Evolutionary conservation across 2,888 invertebrate genomes (phyloP).

Genomic region (Drosophila recens): DNA sequence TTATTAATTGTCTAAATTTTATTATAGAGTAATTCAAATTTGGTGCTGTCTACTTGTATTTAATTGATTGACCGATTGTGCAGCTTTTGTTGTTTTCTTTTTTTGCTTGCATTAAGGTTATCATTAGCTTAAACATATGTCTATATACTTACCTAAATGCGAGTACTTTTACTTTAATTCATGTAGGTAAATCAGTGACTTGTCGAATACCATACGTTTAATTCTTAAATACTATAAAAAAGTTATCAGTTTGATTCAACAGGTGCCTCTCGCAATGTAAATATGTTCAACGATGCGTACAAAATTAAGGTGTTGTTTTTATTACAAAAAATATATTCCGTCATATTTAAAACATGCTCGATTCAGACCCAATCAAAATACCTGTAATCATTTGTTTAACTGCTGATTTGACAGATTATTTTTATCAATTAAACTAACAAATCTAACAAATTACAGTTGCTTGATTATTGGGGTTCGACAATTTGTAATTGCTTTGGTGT

Average conservation of each 20-base stretch:
- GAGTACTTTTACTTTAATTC: background rate
- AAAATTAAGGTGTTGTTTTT: background rate
- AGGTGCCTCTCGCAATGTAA: background rate
- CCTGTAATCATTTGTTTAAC: background rate
- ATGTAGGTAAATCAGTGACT: background rate
- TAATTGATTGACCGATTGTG: conserved; percentile 5
- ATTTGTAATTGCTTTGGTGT: background rate
- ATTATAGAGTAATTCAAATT: background rate
- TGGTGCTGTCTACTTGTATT: background rate
- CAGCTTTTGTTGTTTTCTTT: background rate
- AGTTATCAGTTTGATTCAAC: conserved; percentile 2
- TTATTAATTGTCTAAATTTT: background rate
- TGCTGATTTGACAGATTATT: background rate
- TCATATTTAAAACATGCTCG: background rate
- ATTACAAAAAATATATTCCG: background rate
- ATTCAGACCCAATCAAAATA: background rate
- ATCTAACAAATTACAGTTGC: too few species aligned
- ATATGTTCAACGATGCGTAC: background rate
- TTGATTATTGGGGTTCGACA: background rate
- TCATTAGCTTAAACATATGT: conserved; percentile 4
- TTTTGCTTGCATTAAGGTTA: conserved; percentile 3
- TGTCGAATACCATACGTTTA: background rate
- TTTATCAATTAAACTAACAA: background rate
- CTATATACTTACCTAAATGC: conserved; percentile 3
- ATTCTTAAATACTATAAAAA: background rate